A percentile compares a stretch with the other conserved stretches of the same genome.
Evolutionary conservation across 2,797 vertebrate genomes (phyloP).

Genomic region (Streptopelia turtur): DNA sequence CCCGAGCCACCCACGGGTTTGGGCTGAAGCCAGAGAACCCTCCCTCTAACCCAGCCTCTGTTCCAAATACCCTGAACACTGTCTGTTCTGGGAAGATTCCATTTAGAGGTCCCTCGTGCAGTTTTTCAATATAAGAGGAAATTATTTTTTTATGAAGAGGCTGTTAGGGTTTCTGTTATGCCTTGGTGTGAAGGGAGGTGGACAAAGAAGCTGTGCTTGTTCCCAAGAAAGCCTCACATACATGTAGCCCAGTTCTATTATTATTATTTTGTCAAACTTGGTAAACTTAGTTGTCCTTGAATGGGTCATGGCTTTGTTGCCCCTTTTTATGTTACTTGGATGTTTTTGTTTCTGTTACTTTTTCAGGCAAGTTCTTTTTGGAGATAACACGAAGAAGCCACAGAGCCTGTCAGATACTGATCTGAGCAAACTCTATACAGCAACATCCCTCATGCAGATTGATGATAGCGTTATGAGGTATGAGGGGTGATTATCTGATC

Average conservation of each 20-base stretch:
- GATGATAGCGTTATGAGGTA: conserved; percentile 99
- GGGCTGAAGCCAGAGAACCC: neutral
- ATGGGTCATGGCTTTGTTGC: neutral
- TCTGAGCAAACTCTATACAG: conserved; percentile 89
- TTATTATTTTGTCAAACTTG: neutral
- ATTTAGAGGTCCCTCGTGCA: neutral
- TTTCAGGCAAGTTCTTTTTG: conserved; percentile 89
- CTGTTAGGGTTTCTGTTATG: neutral
- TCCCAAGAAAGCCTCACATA: neutral
- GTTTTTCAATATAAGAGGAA: neutral
- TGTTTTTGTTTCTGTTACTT: conserved; percentile 1
- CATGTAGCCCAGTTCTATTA: neutral
- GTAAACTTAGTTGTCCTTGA: conserved; percentile 9
- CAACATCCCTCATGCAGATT: conserved; percentile 98
- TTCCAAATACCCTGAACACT: neutral
- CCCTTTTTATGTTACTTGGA: neutral
- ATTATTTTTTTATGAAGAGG: neutral
- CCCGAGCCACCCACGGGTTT: neutral
- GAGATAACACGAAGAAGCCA: conserved; percentile 79
- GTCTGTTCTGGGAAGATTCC: neutral
- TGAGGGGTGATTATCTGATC: neutral
- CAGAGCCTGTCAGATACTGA: conserved; percentile 84
- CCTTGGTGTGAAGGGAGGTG: neutral
- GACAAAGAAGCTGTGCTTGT: neutral
- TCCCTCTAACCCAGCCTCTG: neutral